Evolutionary conservation across 2,113 vertebrate species (phyloP), one percentile per base, ranked within the genome.

Genomic region (Bagarius yarrelli): DNA sequence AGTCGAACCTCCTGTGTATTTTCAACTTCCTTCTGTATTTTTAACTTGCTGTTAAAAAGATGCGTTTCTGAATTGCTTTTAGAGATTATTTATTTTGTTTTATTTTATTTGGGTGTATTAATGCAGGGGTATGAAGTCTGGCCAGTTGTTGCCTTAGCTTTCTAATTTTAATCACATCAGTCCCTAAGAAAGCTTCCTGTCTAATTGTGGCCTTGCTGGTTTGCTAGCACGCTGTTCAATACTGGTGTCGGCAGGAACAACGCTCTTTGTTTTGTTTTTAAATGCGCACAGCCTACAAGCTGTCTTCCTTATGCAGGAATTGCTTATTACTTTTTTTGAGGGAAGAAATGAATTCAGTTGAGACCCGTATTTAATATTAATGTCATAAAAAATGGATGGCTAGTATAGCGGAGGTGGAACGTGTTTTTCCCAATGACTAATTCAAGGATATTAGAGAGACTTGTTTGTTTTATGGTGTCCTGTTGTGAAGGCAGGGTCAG

Each of bases 361-460:
- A 66, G 78, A 70, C 73, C 59, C 71, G 76, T 85, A 81, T 85
- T 86, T 86, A 83, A 79, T 83, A 79, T 86, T 83, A 86, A 83
- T 85, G 78, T 69, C 78, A 79, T 80, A 44, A 78, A 83, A 76
- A 70, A 84, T 80, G 66, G 82, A 86, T 78, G 67, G 44, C 59
- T 69, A 14, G 67, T 64, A 64, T 80, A 25, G 77, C 30, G n/a
- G 71, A 69, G 36, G 55, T 55, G 52, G 77, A 79, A 25, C 36
- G 66, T 55, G 23, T 59, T 79, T 72, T 52, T 76, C 71, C 57
- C 72, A 57, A 34, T 16, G 50, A 85, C 74, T 81, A 79, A 83
- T 85, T 83, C 83, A 81, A 85, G 83, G 83, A 79, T 78, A 71
- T 44, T 59, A 76, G 44, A 82, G 73, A 25, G 32, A 79, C 40